Conservation (phyloP, 2,888 invertebrate species). For the Euphydryas editha region DNA sequence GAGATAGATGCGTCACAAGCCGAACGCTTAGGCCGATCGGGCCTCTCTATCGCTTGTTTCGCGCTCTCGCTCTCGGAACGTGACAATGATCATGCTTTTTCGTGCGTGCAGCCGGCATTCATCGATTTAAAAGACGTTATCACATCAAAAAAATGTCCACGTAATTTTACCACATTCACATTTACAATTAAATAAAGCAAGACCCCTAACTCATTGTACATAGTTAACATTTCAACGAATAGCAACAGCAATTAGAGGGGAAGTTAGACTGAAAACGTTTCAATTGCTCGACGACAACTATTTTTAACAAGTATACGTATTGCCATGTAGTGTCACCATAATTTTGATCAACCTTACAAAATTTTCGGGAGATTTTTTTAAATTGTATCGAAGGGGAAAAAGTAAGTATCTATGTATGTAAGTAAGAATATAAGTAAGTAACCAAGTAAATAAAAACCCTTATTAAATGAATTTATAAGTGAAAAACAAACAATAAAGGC, state of each 20-base stretch:
- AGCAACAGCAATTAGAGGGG: conserved; percentile 31
- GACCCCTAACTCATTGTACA: not conserved
- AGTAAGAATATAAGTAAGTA: too few relatives aligned
- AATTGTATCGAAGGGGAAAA: not conserved
- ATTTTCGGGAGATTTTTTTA: not conserved
- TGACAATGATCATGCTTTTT: too few relatives aligned
- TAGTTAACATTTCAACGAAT: conserved; percentile 7
- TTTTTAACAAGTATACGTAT: conserved; percentile 34
- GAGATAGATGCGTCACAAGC: too few relatives aligned
- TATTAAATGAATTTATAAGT: too few relatives aligned
- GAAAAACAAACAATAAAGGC: too few relatives aligned
- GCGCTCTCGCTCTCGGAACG: too few relatives aligned
- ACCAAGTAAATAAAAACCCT: too few relatives aligned
- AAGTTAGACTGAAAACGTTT: conserved; percentile 30
- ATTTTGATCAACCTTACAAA: not conserved
- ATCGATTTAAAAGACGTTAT: too few relatives aligned
- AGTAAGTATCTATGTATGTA: not conserved
- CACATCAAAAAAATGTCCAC: not conserved
- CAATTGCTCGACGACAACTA: conserved; percentile 33
- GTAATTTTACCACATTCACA: not conserved
- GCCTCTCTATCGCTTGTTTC: too few relatives aligned
- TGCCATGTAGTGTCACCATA: conserved; percentile 19
- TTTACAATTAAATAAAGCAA: not conserved
- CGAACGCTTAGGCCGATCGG: too few relatives aligned
- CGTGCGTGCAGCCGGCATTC: too few relatives aligned